phyloP scores from a whole-genome alignment of 2,797 vertebrate species.

The Clarias pachynema region DNA sequence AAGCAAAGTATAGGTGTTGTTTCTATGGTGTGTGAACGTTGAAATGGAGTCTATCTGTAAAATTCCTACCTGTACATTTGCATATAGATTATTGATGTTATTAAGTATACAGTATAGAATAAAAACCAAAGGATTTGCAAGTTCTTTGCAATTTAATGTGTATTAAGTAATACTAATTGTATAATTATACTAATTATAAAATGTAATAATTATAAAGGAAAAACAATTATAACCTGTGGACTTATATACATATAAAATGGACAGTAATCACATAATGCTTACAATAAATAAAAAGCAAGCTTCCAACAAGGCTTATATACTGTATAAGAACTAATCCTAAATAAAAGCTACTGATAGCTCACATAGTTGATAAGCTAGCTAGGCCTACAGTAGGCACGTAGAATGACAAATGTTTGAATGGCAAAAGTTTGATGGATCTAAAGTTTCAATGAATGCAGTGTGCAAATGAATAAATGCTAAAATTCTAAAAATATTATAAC shows the following conservation, averaged over 20 bases:
- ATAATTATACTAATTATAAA: no score
- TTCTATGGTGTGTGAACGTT: background rate
- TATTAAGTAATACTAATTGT: background rate
- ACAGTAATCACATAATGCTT: background rate
- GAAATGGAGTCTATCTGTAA: background rate
- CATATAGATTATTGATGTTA: background rate
- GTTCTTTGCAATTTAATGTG: background rate
- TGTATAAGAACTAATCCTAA: background rate
- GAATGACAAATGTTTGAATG: no score
- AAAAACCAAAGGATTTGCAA: background rate
- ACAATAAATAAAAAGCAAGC: background rate
- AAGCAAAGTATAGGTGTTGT: background rate
- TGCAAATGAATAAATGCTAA: background rate
- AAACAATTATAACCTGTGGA: background rate
- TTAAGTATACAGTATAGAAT: background rate
- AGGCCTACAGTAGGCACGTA: background rate
- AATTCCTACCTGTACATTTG: background rate
- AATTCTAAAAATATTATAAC: background rate
- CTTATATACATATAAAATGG: background rate
- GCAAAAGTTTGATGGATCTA: background rate
- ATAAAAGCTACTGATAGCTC: background rate
- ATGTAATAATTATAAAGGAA: background rate
- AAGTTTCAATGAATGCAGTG: background rate
- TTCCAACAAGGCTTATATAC: background rate
- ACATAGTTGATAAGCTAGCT: no score